phyloP scores from a whole-genome alignment of 2,888 invertebrate species.

The Abrostola tripartita region DNA sequence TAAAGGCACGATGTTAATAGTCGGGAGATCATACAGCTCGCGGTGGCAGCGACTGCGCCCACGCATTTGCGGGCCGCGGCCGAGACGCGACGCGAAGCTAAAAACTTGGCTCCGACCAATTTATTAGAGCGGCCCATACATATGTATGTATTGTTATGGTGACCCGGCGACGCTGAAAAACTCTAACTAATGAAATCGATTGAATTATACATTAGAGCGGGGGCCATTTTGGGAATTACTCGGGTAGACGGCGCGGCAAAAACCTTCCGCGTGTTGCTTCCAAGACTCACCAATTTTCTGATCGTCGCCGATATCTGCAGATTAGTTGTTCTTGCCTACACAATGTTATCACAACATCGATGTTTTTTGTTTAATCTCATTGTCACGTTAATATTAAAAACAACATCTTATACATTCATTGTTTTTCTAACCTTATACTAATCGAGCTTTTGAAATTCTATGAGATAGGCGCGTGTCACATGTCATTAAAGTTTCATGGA shows the following conservation, averaged over 20 bases:
- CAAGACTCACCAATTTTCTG: conserved; percentile 18
- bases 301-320: conserved; percentile 26
- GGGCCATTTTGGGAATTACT: conserved; percentile 76
- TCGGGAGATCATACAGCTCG: conserved; percentile 8
- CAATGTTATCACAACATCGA: conserved; percentile 10
- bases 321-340: conserved; percentile 23
- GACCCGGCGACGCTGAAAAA: conserved; percentile 75
- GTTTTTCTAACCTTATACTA: conserved; percentile 3
- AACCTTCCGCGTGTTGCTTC: conserved; percentile 46
- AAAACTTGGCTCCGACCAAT: conserved; percentile 70
- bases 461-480: not conserved
- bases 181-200: conserved; percentile 79
- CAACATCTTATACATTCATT: conserved; percentile 2
- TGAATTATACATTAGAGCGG: conserved; percentile 83
- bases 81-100: conserved; percentile 35
- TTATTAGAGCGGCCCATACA: conserved; percentile 80
- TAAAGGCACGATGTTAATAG: conserved; percentile 11
- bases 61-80: not conserved
- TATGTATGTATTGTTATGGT: conserved; percentile 77
- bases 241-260: conserved; percentile 60
- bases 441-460: conserved; percentile 1
- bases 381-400: not conserved
- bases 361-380: not conserved
- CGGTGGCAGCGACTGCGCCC: not conserved
- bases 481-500: conserved; percentile 3